Percentiles rank a stretch among this genome's conserved stretches.
Conservation (phyloP, 1,140 invertebrate species). For the Chironomus striatipennis region DNA sequence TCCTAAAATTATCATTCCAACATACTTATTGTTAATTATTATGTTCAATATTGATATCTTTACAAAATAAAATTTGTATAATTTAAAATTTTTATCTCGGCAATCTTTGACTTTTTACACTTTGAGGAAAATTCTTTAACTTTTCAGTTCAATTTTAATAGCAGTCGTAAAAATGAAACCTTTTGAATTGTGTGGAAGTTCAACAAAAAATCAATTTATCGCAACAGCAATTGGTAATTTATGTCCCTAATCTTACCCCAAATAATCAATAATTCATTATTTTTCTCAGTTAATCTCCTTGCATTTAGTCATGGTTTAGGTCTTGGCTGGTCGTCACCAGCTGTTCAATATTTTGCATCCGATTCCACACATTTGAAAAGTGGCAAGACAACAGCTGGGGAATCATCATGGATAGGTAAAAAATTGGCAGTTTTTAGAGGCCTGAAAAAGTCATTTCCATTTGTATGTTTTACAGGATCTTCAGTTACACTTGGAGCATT, state of each 20-base stretch:
- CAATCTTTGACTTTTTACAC: neutral
- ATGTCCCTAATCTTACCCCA: no score
- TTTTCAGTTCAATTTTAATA: no score
- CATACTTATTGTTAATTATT: no score
- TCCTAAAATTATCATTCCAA: no score
- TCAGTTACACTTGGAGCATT: conserved; percentile 25
- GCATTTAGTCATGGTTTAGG: conserved; percentile 34
- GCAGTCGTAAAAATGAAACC: no score
- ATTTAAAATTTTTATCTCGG: neutral
- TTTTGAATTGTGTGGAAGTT: neutral
- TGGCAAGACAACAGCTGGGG: neutral
- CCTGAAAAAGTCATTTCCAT: neutral
- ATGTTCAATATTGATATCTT: neutral
- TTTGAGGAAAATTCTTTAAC: neutral
- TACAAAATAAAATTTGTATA: neutral
- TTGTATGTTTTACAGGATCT: conserved; percentile 22
- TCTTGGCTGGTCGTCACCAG: conserved; percentile 35
- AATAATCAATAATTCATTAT: neutral
- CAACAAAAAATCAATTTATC: neutral
- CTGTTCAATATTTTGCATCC: conserved; percentile 30
- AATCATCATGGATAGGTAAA: neutral
- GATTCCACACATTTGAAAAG: conserved; percentile 27
- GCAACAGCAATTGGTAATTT: neutral
- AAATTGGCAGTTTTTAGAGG: no score
- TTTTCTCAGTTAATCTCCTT: conserved; percentile 33